phyloP scores from a whole-genome alignment of 1,140 invertebrate species.

The Copidosoma floridanum region DNA sequence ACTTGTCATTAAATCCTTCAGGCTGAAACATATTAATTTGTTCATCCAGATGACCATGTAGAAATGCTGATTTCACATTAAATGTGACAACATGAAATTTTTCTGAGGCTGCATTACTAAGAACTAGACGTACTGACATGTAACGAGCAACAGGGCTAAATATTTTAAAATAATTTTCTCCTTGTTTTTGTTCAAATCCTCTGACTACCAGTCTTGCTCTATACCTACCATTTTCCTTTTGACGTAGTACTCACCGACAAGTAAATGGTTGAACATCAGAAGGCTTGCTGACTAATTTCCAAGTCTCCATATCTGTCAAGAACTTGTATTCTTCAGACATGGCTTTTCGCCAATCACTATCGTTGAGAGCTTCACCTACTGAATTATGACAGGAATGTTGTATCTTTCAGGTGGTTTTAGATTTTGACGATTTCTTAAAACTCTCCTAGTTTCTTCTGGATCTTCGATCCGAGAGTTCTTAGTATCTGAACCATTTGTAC shows the following conservation, averaged over 20 bases:
- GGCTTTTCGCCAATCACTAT: no score
- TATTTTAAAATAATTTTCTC: constrained; percentile 28
- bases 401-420: no score
- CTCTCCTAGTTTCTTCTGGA: no score
- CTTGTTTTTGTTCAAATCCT: constrained; percentile 32
- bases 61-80: constrained; percentile 43
- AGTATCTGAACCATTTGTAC: neutral
- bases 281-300: no score
- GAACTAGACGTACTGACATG: constrained; percentile 1
- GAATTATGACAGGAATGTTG: no score
- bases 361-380: no score
- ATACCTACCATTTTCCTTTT: neutral
- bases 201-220: constrained; percentile 35
- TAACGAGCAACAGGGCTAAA: constrained; percentile 11
- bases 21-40: constrained; percentile 43
- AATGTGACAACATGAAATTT: constrained; percentile 24
- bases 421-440: no score
- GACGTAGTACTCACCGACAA: no score
- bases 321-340: no score
- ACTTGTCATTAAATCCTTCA: constrained; percentile 30
- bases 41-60: constrained; percentile 41
- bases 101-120: neutral
- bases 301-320: no score
- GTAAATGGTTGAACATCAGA: no score
- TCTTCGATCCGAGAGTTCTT: neutral